Conservation (phyloP, 2,797 vertebrate species). For the Naso thynnoides region DNA sequence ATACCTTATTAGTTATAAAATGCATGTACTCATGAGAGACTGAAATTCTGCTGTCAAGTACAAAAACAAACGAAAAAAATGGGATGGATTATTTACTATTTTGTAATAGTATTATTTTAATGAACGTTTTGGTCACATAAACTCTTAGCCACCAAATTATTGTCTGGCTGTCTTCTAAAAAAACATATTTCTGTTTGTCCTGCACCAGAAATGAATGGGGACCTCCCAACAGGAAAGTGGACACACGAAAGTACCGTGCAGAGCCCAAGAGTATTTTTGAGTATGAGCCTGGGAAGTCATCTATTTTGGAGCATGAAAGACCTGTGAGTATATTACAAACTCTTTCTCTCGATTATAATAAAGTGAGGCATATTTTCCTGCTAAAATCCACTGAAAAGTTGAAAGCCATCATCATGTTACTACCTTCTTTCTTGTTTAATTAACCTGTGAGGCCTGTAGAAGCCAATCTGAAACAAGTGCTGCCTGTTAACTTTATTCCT, state of each 20-base stretch:
- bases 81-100: too few relatives aligned
- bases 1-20: not conserved
- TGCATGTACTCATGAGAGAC: too few relatives aligned
- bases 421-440: not conserved
- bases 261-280: constrained; percentile 99
- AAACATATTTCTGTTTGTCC: constrained; percentile 7
- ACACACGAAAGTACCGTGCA: constrained; percentile 96
- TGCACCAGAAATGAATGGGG: constrained; percentile 94
- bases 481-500: constrained; percentile 1
- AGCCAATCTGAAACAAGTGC: constrained; percentile 3
- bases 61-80: too few relatives aligned
- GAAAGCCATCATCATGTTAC: not conserved
- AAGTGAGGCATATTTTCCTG: not conserved
- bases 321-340: constrained; percentile 88
- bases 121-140: too few relatives aligned
- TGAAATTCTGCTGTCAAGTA: too few relatives aligned
- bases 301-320: constrained; percentile 96
- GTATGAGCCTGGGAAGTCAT: constrained; percentile 98
- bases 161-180: not conserved
- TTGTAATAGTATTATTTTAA: too few relatives aligned
- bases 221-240: constrained; percentile 97
- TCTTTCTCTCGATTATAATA: not conserved
- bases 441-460: not conserved
- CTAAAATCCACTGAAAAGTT: not conserved
- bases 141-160: too few relatives aligned